Evolutionary conservation across 1,140 invertebrate species (phyloP), one percentile per base, ranked within the genome.

Genomic region (Drosophila tani): DNA sequence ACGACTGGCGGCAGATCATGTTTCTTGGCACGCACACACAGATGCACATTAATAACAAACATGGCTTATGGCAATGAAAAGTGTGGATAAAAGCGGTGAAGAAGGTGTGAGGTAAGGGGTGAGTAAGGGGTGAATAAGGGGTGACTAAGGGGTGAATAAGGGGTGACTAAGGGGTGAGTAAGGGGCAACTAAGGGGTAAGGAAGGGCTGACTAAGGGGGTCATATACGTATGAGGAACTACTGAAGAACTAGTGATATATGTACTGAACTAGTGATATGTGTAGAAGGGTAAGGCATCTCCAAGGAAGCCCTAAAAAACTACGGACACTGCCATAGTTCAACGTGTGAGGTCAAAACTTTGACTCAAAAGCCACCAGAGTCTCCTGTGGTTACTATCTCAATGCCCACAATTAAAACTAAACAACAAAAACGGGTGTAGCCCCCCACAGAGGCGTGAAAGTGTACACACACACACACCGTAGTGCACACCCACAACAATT

Each of bases 371-470:
- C 50, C 63, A 82, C 41, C 32, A 46, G 32, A 53, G 53, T 68
- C 24, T 24, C 60, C 60, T 49, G 50, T 53, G 75, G 55, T 27
- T 56, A 45, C 32, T 51, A 19, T 49, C 50, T 63, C 74, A 78
- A 78, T 69, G 81, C 66, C 78, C 78, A 71, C 82, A 86, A 85
- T 86, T 86, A 86, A 85, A 85, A 79, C 79, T 35, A 81, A 85
- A 81, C 75, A 83, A 75, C 78, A 69, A 64, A 68, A 59, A 19
- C 7, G 38, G 27, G 32, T 9, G 32, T 9, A 75, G 45, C 45
- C 27, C 46, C 68, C 46, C 71, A 75, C 14, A 71, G 55, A 65
- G 65, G 69, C 66, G 66, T 79, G 56, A 86, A 73, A 78, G 68
- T 81, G 60, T 0, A 24, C 21, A 24, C 21, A 24, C 21, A 24